These are phyloP conservation scores for Phoenicopterus ruber DNA, from an alignment of 2,113 vertebrate genomes.

Conservation along the genomic window DNA sequence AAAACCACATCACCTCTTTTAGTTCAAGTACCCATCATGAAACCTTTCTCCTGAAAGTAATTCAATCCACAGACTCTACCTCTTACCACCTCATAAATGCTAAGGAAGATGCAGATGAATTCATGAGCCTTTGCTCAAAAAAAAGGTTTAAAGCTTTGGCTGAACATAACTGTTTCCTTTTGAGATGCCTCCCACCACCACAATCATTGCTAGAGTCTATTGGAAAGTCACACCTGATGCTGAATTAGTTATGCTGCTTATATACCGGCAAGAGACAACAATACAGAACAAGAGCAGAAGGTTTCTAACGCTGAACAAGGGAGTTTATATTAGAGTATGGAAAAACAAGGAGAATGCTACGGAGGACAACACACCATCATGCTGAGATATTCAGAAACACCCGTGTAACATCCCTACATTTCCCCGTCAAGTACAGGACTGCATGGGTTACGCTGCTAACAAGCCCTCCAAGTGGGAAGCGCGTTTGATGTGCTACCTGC, in stretches of 20 bases:
- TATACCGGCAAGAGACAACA: not conserved
- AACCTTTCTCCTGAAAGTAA: not conserved
- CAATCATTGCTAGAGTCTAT: accelerated
- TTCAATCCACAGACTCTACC: not conserved
- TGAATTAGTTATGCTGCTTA: not conserved
- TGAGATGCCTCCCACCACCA: not conserved
- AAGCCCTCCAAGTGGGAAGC: not conserved
- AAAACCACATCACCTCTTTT: not conserved
- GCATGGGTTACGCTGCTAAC: not conserved
- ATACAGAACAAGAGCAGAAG: not conserved
- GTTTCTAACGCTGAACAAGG: not conserved
- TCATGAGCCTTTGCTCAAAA: not conserved
- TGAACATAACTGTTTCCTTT: not conserved
- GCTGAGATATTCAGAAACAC: not conserved
- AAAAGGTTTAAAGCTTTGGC: not conserved
- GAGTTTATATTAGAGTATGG: not conserved
- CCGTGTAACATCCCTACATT: too few species aligned
- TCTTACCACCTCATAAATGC: not conserved
- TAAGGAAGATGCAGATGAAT: not conserved
- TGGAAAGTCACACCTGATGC: not conserved
- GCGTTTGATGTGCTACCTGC: not conserved
- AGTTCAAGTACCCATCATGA: not conserved
- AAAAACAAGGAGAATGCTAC: not conserved
- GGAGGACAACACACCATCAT: not conserved
- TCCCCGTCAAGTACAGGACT: not conserved